Evolutionary conservation across 2,888 invertebrate species (phyloP).

Genomic region (Cantharis nigra): DNA sequence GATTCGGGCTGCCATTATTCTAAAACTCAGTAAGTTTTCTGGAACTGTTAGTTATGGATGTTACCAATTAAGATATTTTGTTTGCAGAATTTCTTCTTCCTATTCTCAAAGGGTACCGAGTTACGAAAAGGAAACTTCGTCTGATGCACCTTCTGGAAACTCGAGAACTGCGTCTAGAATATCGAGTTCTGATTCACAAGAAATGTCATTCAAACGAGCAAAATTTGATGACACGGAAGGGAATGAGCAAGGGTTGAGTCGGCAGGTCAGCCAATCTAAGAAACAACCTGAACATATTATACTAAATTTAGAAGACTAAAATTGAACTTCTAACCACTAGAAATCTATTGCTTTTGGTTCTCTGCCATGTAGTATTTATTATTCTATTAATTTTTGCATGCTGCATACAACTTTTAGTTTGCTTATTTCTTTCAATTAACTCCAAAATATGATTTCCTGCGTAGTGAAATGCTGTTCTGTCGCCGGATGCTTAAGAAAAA

Average conservation of each 20-base stretch:
- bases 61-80: background rate
- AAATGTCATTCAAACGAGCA: conserved; percentile 44
- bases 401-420: background rate
- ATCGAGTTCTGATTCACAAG: conserved; percentile 34
- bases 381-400: background rate
- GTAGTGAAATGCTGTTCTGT: background rate
- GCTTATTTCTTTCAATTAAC: background rate
- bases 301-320: conserved; percentile 48
- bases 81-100: conserved; percentile 49
- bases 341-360: background rate
- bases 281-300: conserved; percentile 38
- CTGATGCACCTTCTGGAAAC: conserved; percentile 32
- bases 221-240: conserved; percentile 49
- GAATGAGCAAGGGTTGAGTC: conserved; percentile 46
- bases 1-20: conserved; percentile 73
- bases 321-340: background rate
- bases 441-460: background rate
- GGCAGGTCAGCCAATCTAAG: conserved; percentile 53
- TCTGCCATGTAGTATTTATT: background rate
- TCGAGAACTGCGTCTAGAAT: conserved; percentile 42
- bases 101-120: conserved; percentile 45
- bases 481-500: background rate
- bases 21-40: conserved; percentile 52
- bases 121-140: conserved; percentile 44
- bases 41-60: background rate